Percentiles rank a stretch among this genome's conserved stretches.
These are phyloP conservation scores for Pterocles burchelli DNA, from an alignment of 2,113 vertebrate species.

Conservation along the genomic window DNA sequence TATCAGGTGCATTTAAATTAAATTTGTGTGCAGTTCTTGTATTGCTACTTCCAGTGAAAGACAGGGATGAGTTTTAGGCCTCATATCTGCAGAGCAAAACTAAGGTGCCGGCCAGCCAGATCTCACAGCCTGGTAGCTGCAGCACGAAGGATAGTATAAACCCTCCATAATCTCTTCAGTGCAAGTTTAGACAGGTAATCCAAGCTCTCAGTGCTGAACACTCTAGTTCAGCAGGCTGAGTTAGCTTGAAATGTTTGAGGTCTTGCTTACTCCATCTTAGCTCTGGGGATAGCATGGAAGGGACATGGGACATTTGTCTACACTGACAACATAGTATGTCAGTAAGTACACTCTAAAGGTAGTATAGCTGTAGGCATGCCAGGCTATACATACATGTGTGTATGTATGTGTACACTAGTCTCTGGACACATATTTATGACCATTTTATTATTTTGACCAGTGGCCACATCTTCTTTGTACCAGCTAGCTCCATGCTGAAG, in stretches of 20 bases:
- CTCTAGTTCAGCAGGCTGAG: not conserved
- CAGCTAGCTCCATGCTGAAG: not conserved
- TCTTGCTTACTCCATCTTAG: not conserved
- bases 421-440: not conserved
- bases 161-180: not conserved
- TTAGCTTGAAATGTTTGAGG: not conserved
- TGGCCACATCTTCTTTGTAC: not conserved
- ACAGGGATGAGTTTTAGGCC: not conserved
- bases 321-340: not conserved
- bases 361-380: not conserved
- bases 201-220: not conserved
- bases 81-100: not conserved
- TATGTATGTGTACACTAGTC: not conserved
- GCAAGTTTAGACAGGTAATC: not conserved
- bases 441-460: not conserved
- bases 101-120: not conserved
- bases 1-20: not conserved
- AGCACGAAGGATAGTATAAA: not conserved
- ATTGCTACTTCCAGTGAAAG: not conserved
- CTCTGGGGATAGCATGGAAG: not conserved
- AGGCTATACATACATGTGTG: fast-evolving
- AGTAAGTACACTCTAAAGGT: not conserved
- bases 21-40: not conserved
- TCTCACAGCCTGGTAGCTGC: not conserved
- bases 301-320: not conserved